phyloP scores from a whole-genome alignment of 1,140 invertebrate species.

The Aricia agestis region DNA sequence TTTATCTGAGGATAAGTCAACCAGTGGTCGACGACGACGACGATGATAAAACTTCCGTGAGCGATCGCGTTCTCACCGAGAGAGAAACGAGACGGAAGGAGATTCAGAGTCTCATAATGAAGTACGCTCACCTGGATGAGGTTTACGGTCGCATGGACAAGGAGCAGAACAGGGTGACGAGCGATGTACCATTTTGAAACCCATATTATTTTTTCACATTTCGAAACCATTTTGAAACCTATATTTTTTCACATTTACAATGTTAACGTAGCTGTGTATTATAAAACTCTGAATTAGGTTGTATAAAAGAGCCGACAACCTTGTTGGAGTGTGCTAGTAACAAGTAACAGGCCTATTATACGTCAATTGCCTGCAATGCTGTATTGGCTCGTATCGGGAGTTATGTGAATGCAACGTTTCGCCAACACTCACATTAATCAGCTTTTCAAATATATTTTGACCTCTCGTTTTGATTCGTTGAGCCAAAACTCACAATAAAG shows the following conservation, averaged over 20 bases:
- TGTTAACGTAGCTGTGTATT: too few relatives aligned
- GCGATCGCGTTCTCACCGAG: conserved; percentile 79
- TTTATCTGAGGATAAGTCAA: too few relatives aligned
- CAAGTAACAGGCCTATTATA: not conserved
- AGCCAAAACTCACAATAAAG: not conserved
- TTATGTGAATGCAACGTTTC: not conserved
- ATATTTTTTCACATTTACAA: too few relatives aligned
- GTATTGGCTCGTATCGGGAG: not conserved
- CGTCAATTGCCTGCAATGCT: not conserved
- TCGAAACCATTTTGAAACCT: too few relatives aligned
- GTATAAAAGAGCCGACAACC: too few relatives aligned
- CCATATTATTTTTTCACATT: too few relatives aligned
- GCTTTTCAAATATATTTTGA: not conserved
- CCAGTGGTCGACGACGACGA: too few relatives aligned
- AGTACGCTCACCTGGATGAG: conserved; percentile 85
- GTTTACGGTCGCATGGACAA: conserved; percentile 75
- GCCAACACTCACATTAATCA: not conserved
- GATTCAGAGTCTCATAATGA: conserved; percentile 86
- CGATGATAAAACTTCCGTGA: conserved; percentile 74
- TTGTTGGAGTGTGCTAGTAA: not conserved
- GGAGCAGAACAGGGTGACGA: conserved; percentile 40
- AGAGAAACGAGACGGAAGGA: conserved; percentile 86
- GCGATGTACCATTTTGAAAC: too few relatives aligned
- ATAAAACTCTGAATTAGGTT: too few relatives aligned
- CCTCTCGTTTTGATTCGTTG: not conserved